Evolutionary conservation across 2,113 vertebrate species (phyloP).

Genomic region (Thalassarche chlororhynchos): DNA sequence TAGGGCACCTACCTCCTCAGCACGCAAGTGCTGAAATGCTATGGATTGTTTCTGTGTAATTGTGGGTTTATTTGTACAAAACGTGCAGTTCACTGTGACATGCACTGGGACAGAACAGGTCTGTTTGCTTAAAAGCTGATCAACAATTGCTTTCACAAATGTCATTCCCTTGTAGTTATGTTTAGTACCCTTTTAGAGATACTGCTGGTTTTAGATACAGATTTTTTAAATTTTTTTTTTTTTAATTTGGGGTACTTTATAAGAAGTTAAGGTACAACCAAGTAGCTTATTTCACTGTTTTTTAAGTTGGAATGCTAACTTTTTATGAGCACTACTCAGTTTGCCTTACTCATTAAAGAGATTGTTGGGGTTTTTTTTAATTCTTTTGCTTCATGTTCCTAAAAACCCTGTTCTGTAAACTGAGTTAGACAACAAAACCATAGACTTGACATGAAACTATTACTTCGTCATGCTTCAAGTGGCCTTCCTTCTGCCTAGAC

Average conservation of each 20-base stretch:
- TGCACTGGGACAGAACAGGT: conserved; percentile 67
- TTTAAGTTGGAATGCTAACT: neutral
- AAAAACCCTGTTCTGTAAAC: conserved; percentile 9
- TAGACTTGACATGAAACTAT: conserved; percentile 11
- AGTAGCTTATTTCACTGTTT: neutral
- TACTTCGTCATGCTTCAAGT: neutral
- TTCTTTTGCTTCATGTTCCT: neutral
- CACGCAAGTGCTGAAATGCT: neutral
- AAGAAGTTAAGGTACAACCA: conserved; percentile 49
- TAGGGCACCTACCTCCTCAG: conserved; percentile 56
- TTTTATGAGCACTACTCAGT: conserved; percentile 11
- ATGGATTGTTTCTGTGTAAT: conserved; percentile 56
- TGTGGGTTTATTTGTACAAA: conserved; percentile 67
- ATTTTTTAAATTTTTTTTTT: neutral
- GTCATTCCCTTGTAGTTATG: neutral
- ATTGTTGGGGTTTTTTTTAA: neutral
- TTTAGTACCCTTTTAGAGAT: conserved; percentile 19
- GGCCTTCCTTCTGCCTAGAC: conserved; percentile 53
- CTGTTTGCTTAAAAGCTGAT: conserved; percentile 55
- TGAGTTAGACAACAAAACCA: neutral
- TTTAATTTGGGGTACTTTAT: conserved; percentile 41
- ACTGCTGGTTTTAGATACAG: neutral
- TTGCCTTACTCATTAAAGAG: conserved; percentile 58
- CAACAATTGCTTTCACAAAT: conserved; percentile 46
- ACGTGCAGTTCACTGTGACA: conserved; percentile 71